Evolutionary conservation across 2,888 invertebrate species (phyloP).

Genomic region (Laspeyria flexula): DNA sequence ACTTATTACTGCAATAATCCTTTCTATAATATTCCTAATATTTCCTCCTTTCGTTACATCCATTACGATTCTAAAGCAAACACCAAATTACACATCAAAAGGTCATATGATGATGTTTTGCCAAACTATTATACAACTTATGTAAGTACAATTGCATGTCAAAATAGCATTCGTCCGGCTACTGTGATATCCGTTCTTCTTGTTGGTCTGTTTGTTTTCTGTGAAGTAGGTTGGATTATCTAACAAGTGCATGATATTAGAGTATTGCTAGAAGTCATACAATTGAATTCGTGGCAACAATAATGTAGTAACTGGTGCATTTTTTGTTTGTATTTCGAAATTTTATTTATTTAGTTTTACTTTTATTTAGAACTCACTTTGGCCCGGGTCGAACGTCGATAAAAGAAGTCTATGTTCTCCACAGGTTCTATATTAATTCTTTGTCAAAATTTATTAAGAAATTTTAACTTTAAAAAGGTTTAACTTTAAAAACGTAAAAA

Average conservation of each 20-base stretch:
- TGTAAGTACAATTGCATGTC: constrained; percentile 13
- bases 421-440: too few relatives aligned
- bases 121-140: constrained; percentile 30
- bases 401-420: too few relatives aligned
- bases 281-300: constrained; percentile 3
- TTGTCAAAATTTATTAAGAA: too few relatives aligned
- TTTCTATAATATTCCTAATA: neutral
- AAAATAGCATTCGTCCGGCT: constrained; percentile 28
- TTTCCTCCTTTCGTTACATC: constrained; percentile 11
- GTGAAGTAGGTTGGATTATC: constrained; percentile 25
- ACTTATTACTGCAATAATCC: neutral
- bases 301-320: neutral
- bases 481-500: too few relatives aligned
- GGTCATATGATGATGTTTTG: constrained; percentile 21
- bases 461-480: too few relatives aligned
- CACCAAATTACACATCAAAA: constrained; percentile 16
- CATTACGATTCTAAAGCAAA: constrained; percentile 6
- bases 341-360: neutral
- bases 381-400: too few relatives aligned
- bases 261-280: constrained; percentile 26
- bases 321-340: neutral
- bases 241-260: constrained; percentile 33
- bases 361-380: too few relatives aligned
- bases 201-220: constrained; percentile 26
- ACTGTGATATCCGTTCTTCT: constrained; percentile 25